Evolutionary conservation across 2,888 invertebrate genomes (phyloP).

Genomic region (Ophion ventricosus): DNA sequence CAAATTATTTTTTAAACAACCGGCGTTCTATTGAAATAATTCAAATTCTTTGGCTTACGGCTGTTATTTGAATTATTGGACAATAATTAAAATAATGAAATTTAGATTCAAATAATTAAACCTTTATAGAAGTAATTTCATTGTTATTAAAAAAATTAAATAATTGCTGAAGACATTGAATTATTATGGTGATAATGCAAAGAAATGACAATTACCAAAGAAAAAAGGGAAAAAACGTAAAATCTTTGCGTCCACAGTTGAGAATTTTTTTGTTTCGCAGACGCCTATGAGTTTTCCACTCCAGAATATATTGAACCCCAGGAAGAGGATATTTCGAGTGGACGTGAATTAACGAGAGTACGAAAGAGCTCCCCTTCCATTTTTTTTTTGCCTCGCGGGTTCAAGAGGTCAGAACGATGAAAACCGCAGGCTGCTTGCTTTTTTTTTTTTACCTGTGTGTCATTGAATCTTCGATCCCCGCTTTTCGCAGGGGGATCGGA

Average conservation of each 20-base stretch:
- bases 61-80: no score
- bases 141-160: no score
- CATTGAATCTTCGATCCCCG: slow-evolving; percentile 51
- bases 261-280: not conserved
- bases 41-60: no score
- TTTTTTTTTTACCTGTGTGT: slow-evolving; percentile 53
- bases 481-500: slow-evolving; percentile 36
- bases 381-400: slow-evolving; percentile 31
- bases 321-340: slow-evolving; percentile 32
- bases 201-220: not conserved
- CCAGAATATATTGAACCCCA: not conserved
- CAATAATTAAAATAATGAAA: no score
- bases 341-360: slow-evolving; percentile 50
- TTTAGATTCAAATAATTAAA: no score
- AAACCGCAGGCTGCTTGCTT: slow-evolving; percentile 30
- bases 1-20: no score
- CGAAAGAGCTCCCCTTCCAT: slow-evolving; percentile 24
- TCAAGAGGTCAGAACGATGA: slow-evolving; percentile 58
- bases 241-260: not conserved
- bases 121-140: no score
- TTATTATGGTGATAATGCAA: not conserved
- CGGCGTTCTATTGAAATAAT: no score
- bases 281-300: slow-evolving; percentile 2
- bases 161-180: not conserved
- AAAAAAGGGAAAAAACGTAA: not conserved